Conservation (phyloP, 2,113 vertebrate genomes). For the Marcusenius ussheri region DNA sequence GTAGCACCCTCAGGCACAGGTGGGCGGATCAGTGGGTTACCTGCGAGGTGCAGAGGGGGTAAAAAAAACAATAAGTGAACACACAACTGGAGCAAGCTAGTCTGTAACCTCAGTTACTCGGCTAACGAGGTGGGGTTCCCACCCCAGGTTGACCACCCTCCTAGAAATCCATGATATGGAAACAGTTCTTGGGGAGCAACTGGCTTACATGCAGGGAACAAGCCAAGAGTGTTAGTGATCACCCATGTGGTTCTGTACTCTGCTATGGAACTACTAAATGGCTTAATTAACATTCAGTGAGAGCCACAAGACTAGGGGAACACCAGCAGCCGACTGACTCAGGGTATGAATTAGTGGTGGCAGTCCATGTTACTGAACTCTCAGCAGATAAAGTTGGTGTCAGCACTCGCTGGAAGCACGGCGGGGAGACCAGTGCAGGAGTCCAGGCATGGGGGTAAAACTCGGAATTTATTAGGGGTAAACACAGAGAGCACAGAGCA, state of each 20-base stretch:
- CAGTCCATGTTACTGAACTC: neutral
- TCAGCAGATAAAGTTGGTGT: neutral
- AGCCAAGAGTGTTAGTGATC: neutral
- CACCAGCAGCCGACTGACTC: neutral
- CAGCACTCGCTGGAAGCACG: too few species aligned
- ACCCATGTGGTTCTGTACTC: neutral
- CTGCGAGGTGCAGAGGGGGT: neutral
- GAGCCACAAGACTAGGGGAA: neutral
- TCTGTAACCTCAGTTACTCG: neutral
- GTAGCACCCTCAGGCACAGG: neutral
- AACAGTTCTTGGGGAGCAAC: neutral
- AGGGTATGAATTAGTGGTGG: neutral
- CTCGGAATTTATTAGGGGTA: too few species aligned
- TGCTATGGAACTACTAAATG: neutral
- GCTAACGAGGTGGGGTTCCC: neutral
- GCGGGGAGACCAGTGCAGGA: too few species aligned
- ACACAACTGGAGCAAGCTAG: neutral
- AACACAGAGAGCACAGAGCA: too few species aligned
- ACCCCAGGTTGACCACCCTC: neutral
- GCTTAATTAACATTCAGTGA: neutral
- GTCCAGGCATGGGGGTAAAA: too few species aligned
- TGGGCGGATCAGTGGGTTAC: neutral
- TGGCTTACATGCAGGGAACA: neutral
- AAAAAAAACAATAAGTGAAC: neutral
- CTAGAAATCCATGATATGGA: neutral